Base-by-base conservation (phyloP, 2,797 vertebrate genomes). In the Carduelis carduelis region DNA sequence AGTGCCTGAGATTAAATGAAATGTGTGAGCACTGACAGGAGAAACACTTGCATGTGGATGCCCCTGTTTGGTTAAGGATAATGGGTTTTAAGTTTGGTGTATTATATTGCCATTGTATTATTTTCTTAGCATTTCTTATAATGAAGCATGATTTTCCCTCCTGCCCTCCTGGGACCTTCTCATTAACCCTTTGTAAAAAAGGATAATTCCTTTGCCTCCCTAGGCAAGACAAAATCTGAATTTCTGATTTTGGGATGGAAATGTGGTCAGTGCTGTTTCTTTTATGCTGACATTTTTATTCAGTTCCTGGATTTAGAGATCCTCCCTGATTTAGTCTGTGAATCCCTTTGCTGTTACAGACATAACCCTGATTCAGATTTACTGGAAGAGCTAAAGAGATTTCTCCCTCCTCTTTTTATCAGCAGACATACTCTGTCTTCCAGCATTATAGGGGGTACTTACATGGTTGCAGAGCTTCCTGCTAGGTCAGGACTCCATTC, bases 371-470 rank as follows among this genome's bases (percentile, higher is more conserved):
- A 80, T 77, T 57, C 56, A 79, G 53, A 75, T 89, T 72, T 92
- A 61, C 70, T 82, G 22, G 24, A 76, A 79, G 43, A 82, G 18
- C 32, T 83, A 30, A 65, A 68, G 49, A 49, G 59, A 14, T 23
- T 71, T 81, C 35, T 75, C 34, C 14, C 8, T 68, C 30, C 32
- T 78, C 14, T 60, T 64, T 92, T 64, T 59, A 84, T 30, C 63
- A 57, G 50, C 2, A 6, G 26, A 28, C 30, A 17, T 19, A 39
- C 32, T n/a, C n/a, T 32, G n/a, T 10, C 14, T 41, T 70, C 41
- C 69, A 41, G 39, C 1, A 3, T 37, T 76, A 9, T 2, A 14
- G 0, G 1, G 16, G 30, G 19, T 2, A 1, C 23, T 65, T 70
- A 13, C 2, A 49, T 2, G 41, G 60, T 56, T 56, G 68, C 41